Percentiles rank a stretch among this genome's conserved stretches.
phyloP scores from a whole-genome alignment of 2,113 vertebrate species.

The Anolis carolinensis region DNA sequence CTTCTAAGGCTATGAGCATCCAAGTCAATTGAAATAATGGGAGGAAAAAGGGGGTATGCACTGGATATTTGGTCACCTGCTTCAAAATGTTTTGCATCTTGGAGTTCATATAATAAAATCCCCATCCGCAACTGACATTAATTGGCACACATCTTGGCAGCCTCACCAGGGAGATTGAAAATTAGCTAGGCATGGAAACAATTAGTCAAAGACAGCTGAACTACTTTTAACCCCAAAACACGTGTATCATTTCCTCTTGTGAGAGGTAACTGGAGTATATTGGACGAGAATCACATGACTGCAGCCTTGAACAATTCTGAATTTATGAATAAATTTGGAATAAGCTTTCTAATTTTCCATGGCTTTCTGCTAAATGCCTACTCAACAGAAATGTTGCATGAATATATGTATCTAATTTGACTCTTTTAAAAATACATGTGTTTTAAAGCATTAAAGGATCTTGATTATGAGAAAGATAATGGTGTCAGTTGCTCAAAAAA shows the following conservation, averaged over 20 bases:
- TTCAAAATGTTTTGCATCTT: not conserved
- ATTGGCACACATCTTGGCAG: slow-evolving; percentile 16
- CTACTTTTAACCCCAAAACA: slow-evolving; percentile 12
- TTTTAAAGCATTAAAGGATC: not conserved
- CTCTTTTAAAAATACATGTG: not conserved
- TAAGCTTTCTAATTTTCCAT: slow-evolving; percentile 8
- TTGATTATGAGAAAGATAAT: not conserved
- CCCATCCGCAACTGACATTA: slow-evolving; percentile 5
- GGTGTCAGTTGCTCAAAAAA: not conserved
- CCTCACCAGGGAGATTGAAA: not conserved
- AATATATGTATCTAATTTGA: not conserved
- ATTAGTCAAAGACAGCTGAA: slow-evolving; percentile 29
- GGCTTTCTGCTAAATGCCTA: not conserved
- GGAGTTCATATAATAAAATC: not conserved
- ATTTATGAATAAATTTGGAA: not conserved
- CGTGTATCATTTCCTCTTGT: not conserved
- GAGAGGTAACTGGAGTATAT: not conserved
- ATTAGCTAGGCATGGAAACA: not conserved
- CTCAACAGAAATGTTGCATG: not conserved
- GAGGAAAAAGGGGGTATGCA: not conserved
- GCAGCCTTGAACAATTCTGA: not conserved
- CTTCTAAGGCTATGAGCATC: not conserved
- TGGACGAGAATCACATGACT: not conserved
- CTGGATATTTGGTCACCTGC: not conserved
- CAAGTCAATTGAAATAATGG: not conserved